A percentile compares a stretch with the other conserved stretches of the same genome.
These are phyloP conservation scores for Kryphioiulus occultus DNA, from an alignment of 2,888 invertebrate genomes.

Conservation along the genomic window DNA sequence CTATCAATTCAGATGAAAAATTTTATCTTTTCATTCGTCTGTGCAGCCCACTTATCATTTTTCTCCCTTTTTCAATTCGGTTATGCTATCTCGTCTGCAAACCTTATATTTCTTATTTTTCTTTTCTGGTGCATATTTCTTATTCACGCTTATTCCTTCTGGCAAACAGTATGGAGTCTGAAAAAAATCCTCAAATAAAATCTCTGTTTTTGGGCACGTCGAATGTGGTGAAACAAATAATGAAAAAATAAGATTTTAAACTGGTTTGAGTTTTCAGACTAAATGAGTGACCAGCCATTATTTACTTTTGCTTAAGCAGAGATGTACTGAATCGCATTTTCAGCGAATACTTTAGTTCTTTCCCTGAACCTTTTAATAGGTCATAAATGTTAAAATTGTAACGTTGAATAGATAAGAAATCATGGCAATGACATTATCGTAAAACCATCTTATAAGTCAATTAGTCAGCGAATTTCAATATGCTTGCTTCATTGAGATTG, in stretches of 20 bases:
- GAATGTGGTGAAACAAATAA: not conserved
- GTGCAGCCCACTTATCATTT: slow-evolving; percentile 15
- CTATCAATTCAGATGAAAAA: slow-evolving; percentile 31
- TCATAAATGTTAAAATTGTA: no score
- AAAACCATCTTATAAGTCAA: no score
- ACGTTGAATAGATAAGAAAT: no score
- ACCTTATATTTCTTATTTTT: not conserved
- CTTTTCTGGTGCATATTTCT: not conserved
- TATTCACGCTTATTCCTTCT: slow-evolving; percentile 9
- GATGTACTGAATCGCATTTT: no score
- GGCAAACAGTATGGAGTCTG: not conserved
- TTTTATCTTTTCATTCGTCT: slow-evolving; percentile 28
- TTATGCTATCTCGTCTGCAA: slow-evolving; percentile 24
- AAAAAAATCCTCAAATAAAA: not conserved
- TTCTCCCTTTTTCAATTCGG: slow-evolving; percentile 1
- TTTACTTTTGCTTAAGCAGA: no score
- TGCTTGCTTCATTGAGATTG: no score
- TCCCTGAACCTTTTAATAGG: no score
- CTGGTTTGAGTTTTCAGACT: not conserved
- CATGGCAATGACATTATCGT: no score
- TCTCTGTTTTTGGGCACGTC: not conserved
- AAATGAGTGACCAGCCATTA: no score
- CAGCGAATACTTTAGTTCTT: no score
- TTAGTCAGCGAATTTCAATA: no score
- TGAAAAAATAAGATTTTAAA: not conserved